phyloP scores from a whole-genome alignment of 2,113 vertebrate genomes.

The Vireo altiloquus region DNA sequence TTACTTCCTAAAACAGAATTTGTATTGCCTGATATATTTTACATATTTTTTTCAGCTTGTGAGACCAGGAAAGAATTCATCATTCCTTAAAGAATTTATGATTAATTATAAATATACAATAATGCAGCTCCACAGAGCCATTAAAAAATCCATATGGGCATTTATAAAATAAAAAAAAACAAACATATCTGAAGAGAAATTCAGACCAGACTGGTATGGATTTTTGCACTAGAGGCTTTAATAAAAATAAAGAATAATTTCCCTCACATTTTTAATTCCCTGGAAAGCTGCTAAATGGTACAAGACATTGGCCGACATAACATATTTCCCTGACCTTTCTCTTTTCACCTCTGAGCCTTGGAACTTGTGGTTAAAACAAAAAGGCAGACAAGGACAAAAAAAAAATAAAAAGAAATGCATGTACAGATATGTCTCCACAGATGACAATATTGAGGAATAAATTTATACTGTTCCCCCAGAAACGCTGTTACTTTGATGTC shows the following conservation, averaged over 20 bases:
- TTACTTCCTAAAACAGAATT: conserved; percentile 15
- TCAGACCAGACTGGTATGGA: neutral
- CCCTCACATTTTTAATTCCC: neutral
- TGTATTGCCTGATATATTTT: conserved; percentile 3
- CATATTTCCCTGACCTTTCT: neutral
- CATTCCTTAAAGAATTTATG: neutral
- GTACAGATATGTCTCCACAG: neutral
- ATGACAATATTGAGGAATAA: conserved; percentile 2
- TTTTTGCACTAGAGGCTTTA: neutral
- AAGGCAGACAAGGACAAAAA: neutral
- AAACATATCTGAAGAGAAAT: neutral
- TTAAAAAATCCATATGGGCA: neutral
- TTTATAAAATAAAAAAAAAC: neutral
- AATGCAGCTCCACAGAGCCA: neutral
- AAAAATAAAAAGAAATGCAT: neutral
- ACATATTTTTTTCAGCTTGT: neutral
- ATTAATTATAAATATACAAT: conserved; percentile 10
- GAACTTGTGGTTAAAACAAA: conserved; percentile 19
- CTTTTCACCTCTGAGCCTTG: neutral
- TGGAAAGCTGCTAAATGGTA: neutral
- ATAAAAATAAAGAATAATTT: neutral
- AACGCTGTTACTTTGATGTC: neutral
- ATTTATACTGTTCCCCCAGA: neutral
- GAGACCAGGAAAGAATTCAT: neutral
- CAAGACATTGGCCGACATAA: neutral